Conservation (phyloP, 2,888 invertebrate genomes). For the Nomada ruficornis region DNA sequence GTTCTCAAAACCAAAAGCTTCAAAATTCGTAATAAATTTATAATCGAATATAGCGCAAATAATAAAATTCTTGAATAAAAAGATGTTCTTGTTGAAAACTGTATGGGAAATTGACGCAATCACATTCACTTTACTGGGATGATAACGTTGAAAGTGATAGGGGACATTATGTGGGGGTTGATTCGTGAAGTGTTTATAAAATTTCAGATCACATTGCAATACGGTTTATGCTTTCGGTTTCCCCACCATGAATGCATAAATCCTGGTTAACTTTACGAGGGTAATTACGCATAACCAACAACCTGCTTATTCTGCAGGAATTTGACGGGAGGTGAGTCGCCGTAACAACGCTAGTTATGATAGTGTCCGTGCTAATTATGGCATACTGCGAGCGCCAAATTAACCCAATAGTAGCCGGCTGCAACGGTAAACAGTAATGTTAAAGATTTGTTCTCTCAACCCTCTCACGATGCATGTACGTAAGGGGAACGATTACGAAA, state of each 20-base stretch:
- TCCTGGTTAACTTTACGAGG: constrained; percentile 28
- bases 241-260: background rate
- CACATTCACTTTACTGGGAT: background rate
- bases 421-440: constrained; percentile 18
- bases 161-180: background rate
- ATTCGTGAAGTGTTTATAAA: background rate
- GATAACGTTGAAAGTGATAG: background rate
- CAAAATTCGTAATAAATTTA: background rate
- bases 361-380: constrained; percentile 51
- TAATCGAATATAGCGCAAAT: background rate
- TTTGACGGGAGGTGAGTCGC: constrained; percentile 32
- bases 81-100: no score
- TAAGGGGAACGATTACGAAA: background rate
- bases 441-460: background rate
- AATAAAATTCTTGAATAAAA: background rate
- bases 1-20: background rate
- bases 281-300: constrained; percentile 33
- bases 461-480: no score
- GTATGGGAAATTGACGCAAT: background rate
- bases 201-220: no score
- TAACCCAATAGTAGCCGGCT: constrained; percentile 23
- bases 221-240: background rate
- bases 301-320: constrained; percentile 39
- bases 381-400: constrained; percentile 35
- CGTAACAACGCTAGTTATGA: constrained; percentile 44